Percentiles rank a stretch among this genome's conserved stretches.
These are phyloP conservation scores for Scaptodrosophila lebanonensis DNA, from an alignment of 1,140 invertebrate genomes.

Conservation along the genomic window DNA sequence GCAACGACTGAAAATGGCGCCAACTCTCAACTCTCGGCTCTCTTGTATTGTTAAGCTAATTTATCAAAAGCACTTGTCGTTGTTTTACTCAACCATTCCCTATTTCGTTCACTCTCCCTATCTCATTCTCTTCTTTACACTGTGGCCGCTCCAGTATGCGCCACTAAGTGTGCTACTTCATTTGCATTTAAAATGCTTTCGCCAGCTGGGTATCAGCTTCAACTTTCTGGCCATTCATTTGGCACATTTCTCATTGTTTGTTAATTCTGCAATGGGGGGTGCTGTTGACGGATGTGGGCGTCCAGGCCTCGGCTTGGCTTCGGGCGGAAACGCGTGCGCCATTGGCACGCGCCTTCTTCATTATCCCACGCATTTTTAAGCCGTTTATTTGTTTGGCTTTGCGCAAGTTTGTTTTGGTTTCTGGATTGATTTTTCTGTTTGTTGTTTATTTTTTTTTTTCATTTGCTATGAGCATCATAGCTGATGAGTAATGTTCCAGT, in stretches of 20 bases:
- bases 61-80: too few relatives aligned
- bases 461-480: too few relatives aligned
- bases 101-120: not conserved
- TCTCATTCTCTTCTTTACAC: not conserved
- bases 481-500: too few relatives aligned
- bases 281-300: slow-evolving; percentile 16
- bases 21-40: too few relatives aligned
- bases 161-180: slow-evolving; percentile 65
- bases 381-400: slow-evolving; percentile 32
- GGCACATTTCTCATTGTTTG: slow-evolving; percentile 69
- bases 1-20: too few relatives aligned
- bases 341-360: not conserved
- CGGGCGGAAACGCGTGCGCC: slow-evolving; percentile 32
- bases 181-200: slow-evolving; percentile 74
- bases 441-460: not conserved
- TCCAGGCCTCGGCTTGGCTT: not conserved
- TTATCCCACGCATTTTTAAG: not conserved
- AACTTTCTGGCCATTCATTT: slow-evolving; percentile 72
- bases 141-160: slow-evolving; percentile 34
- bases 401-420: slow-evolving; percentile 1
- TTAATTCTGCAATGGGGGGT: slow-evolving; percentile 44
- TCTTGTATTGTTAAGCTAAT: too few relatives aligned
- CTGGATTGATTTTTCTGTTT: not conserved
- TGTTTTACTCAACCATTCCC: too few relatives aligned
- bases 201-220: slow-evolving; percentile 50